Percentiles rank a stretch among this genome's conserved stretches.
phyloP scores from a whole-genome alignment of 2,888 invertebrate species.

The Microctonus brassicae region DNA sequence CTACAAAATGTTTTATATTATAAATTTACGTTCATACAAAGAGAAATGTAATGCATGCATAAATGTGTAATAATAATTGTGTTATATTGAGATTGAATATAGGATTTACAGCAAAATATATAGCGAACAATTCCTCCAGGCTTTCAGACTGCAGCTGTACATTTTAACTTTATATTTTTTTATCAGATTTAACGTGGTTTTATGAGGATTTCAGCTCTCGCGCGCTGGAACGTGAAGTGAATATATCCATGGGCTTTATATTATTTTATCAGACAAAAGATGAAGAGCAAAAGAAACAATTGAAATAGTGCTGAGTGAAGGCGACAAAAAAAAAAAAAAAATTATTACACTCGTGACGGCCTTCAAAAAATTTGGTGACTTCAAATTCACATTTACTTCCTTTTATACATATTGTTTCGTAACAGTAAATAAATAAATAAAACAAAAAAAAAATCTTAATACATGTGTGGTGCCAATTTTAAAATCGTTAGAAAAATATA shows the following conservation, averaged over 20 bases:
- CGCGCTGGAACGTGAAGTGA: not conserved
- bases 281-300: not conserved
- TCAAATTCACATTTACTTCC: no score
- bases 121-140: slow-evolving; percentile 51
- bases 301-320: slow-evolving; percentile 11
- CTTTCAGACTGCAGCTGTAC: slow-evolving; percentile 44
- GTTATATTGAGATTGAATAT: slow-evolving; percentile 4
- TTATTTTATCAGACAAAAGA: not conserved
- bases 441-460: not conserved
- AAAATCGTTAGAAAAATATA: slow-evolving; percentile 5
- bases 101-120: slow-evolving; percentile 30
- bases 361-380: slow-evolving; percentile 3
- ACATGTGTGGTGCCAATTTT: slow-evolving; percentile 11
- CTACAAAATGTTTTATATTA: slow-evolving; percentile 59
- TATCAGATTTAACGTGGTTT: not conserved
- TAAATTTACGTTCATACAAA: slow-evolving; percentile 58
- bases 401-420: no score
- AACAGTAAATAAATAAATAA: no score
- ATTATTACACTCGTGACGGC: slow-evolving; percentile 1
- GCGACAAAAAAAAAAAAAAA: not conserved
- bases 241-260: not conserved
- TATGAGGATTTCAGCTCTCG: not conserved
- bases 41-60: slow-evolving; percentile 57
- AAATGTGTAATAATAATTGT: slow-evolving; percentile 46
- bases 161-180: not conserved